Percentiles rank a stretch among this genome's conserved stretches.
These are phyloP conservation scores for Tupaia chinensis DNA, from an alignment of 2,113 vertebrate genomes.

Conservation along the genomic window DNA sequence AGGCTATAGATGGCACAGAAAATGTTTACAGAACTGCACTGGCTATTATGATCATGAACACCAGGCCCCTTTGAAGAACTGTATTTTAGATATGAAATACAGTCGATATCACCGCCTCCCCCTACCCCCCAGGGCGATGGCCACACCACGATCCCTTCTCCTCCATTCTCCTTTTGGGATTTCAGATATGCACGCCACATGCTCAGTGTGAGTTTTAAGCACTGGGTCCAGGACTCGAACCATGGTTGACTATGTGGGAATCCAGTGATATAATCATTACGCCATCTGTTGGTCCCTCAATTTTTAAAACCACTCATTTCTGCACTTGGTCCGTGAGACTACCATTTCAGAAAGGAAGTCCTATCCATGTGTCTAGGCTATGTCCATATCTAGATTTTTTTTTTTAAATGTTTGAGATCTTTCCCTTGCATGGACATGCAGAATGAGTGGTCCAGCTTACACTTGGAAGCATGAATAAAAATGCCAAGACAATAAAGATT, in stretches of 20 bases:
- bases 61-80: not conserved
- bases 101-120: too few relatives aligned
- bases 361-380: not conserved
- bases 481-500: slow-evolving; percentile 43
- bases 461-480: not conserved
- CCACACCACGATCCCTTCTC: too few relatives aligned
- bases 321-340: not conserved
- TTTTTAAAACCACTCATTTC: not conserved
- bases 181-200: too few relatives aligned
- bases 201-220: too few relatives aligned
- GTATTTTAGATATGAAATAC: not conserved
- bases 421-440: slow-evolving; percentile 39
- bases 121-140: too few relatives aligned
- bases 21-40: not conserved
- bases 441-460: not conserved
- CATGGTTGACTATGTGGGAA: too few relatives aligned
- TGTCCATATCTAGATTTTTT: slow-evolving; percentile 14
- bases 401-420: not conserved
- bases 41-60: not conserved
- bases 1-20: not conserved
- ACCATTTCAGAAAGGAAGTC: not conserved
- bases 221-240: too few relatives aligned
- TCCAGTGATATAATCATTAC: too few relatives aligned
- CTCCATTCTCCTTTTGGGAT: too few relatives aligned
- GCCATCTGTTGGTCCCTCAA: not conserved